These are phyloP conservation scores for Linnaemya vulpina DNA, from an alignment of 2,888 invertebrate genomes.

Conservation along the genomic window DNA sequence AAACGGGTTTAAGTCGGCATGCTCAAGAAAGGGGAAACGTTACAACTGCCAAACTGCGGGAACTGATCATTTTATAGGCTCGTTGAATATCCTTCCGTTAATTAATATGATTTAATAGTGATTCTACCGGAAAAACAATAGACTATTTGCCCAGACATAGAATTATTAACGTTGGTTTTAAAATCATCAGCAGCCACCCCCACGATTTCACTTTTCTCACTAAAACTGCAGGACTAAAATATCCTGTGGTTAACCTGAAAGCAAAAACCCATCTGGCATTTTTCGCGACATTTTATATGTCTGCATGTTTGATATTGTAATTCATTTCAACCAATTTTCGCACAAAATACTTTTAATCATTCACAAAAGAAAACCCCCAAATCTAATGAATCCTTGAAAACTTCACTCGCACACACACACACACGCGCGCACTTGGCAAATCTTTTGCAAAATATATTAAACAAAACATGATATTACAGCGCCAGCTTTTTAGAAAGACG, in stretches of 20 bases:
- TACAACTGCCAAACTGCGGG: too few species aligned
- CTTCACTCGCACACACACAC: not conserved
- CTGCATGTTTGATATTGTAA: not conserved
- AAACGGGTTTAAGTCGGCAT: too few species aligned
- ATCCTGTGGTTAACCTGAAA: not conserved
- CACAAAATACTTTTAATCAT: slow-evolving; percentile 20
- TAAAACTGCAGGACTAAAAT: too few species aligned
- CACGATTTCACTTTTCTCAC: too few species aligned
- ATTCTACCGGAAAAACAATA: too few species aligned
- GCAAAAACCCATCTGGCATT: not conserved
- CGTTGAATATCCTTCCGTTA: too few species aligned
- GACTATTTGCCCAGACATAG: too few species aligned
- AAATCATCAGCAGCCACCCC: too few species aligned
- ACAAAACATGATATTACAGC: slow-evolving; percentile 29
- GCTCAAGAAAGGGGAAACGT: too few species aligned
- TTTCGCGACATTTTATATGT: not conserved
- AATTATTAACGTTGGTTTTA: too few species aligned
- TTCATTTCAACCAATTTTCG: not conserved
- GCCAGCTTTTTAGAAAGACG: slow-evolving; percentile 9
- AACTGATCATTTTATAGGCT: too few species aligned
- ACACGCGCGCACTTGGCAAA: slow-evolving; percentile 6
- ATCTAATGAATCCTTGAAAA: slow-evolving; percentile 77
- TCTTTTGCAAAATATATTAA: slow-evolving; percentile 16
- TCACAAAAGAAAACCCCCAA: slow-evolving; percentile 73
- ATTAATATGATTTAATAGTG: too few species aligned